phyloP scores from a whole-genome alignment of 2,113 vertebrate species.

The Balaenoptera acutorostrata region DNA sequence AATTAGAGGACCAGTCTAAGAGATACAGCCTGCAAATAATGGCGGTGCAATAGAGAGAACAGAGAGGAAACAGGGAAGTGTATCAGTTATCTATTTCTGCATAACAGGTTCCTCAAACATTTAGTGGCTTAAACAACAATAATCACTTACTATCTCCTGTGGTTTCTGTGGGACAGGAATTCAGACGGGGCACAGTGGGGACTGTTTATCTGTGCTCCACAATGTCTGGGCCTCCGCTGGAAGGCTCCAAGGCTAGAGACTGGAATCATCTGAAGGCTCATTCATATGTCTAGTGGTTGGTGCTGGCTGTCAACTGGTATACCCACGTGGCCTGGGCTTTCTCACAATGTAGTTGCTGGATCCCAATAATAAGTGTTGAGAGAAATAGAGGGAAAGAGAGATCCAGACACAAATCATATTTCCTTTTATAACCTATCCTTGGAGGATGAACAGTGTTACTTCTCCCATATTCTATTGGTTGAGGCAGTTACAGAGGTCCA shows the following conservation, averaged over 20 bases:
- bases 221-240: background rate
- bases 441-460: background rate
- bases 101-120: background rate
- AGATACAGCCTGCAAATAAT: background rate
- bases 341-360: background rate
- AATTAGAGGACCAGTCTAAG: background rate
- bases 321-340: background rate
- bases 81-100: background rate
- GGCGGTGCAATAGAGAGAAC: background rate
- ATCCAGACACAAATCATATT: background rate
- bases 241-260: background rate
- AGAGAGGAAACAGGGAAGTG: background rate
- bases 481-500: background rate
- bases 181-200: background rate
- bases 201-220: background rate
- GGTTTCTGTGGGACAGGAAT: background rate
- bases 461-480: background rate
- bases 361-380: background rate
- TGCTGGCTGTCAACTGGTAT: background rate
- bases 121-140: background rate
- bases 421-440: background rate
- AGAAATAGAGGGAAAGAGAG: background rate
- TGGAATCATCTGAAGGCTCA: background rate
- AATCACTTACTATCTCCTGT: background rate
- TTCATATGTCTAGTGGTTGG: background rate